phyloP scores from a whole-genome alignment of 1,140 invertebrate species.

The Pantala flavescens region DNA sequence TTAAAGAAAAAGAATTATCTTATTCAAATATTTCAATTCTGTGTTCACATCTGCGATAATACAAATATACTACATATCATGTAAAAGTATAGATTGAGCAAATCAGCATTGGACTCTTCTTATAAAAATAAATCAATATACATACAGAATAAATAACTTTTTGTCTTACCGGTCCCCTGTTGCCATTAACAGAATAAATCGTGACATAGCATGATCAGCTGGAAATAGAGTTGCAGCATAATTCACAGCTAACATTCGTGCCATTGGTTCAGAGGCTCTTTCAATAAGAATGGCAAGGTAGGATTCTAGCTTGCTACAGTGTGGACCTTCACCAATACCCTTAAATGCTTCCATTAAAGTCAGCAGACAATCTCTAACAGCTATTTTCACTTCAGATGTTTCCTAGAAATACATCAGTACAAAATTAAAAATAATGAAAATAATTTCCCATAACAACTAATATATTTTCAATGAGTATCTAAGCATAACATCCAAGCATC shows the following conservation, averaged over 20 bases:
- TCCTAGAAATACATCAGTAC: conserved; percentile 29
- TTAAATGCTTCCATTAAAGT: conserved; percentile 45
- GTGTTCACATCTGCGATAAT: no score
- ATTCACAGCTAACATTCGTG: conserved; percentile 68
- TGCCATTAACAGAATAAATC: conserved; percentile 73
- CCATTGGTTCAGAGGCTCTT: conserved; percentile 51
- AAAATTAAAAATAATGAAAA: no score
- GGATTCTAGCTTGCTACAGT: background rate
- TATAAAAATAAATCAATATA: no score
- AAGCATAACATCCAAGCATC: no score
- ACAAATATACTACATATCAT: no score
- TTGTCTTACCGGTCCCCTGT: conserved; percentile 62
- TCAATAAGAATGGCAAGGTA: conserved; percentile 23
- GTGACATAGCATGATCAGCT: conserved; percentile 63
- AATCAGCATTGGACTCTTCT: no score
- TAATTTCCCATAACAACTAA: no score
- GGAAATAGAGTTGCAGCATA: conserved; percentile 77
- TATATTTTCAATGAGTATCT: no score
- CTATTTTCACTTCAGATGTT: conserved; percentile 40
- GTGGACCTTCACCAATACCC: background rate
- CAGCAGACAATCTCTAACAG: conserved; percentile 46
- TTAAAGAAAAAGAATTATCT: no score
- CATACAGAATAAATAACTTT: no score
- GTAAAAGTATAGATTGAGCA: no score
- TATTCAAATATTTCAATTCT: no score